Base-by-base conservation (phyloP, 2,888 invertebrate genomes). In the Diaprepes abbreviatus region DNA sequence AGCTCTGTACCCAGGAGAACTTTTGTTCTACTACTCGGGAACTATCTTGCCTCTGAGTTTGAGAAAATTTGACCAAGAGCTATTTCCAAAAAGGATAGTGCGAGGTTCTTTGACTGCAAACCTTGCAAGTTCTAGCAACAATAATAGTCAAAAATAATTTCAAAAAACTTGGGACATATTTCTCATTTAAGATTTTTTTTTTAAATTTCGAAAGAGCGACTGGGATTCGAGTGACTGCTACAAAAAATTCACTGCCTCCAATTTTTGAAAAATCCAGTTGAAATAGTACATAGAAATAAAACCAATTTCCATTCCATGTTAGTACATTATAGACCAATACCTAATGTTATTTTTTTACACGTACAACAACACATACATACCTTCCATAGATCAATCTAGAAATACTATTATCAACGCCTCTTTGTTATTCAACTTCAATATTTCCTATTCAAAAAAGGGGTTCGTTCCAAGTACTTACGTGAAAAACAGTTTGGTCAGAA, bases 161-260 rank as follows among this genome's bases (percentile, higher is more conserved):
- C 3, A 24, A 16, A 38, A 38, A 38, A 14, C 4, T 38, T 16
- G 4, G 14, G 14, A 38, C 14, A 38, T 38, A 24, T 12, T 45
- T 45, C 24, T 45, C 24, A 12, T 21, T 40, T 17, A 40, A 7
- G 9, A 3, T 4, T 33, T 33, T 33, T 9, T 16, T 6, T 9
- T 45, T 45, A 24, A 28, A 38, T 7, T 50, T 50, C 14, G 28
- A 7, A 24, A 28, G 28, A 28, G 48, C 28, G 48, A 16, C 28
- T 50, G 48, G 14, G 14, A 28, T 16, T 50, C 3, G 48, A 28
- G 9, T 50, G 48, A 31, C 0, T 31, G 48, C 6, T 28, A 14
- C 24, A 10, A 50, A 28, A 50, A 50, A 50, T 50, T 28, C 48
- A 50, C 48, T 50, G 48, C 48, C 48, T 50, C 14, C 16, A 16